A percentile compares a stretch with the other conserved stretches of the same genome.
These are phyloP conservation scores for Adineta ricciae DNA, from an alignment of 2,888 invertebrate genomes.

Conservation along the genomic window DNA sequence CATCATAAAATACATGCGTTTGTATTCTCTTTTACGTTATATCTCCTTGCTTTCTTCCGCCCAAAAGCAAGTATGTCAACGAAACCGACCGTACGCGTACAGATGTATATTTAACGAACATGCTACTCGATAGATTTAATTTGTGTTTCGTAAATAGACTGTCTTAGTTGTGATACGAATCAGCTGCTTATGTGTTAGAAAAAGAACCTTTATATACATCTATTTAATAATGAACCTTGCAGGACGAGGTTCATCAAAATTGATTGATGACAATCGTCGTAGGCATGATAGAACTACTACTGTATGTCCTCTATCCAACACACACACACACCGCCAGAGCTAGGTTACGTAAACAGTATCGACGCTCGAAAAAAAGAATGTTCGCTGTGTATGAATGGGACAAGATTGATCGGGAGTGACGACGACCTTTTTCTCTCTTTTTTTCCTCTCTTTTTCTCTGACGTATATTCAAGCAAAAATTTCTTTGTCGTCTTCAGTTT, in stretches of 20 bases:
- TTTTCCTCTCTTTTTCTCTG: not conserved
- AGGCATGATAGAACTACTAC: not conserved
- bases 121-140: conserved; percentile 11
- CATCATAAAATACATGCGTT: not conserved
- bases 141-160: conserved; percentile 13
- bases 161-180: conserved; percentile 4
- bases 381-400: conserved; percentile 2
- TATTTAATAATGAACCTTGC: conserved; percentile 10
- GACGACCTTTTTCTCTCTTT: conserved; percentile 1
- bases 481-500: not conserved
- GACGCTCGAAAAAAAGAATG: conserved; percentile 12
- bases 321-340: not conserved
- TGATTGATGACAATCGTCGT: conserved; percentile 15
- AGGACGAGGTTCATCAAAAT: conserved; percentile 12
- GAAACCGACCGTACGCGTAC: not conserved
- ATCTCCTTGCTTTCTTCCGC: conserved; percentile 3
- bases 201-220: conserved; percentile 3
- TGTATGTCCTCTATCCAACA: not conserved
- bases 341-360: not conserved
- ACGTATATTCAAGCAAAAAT: not conserved
- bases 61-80: not conserved
- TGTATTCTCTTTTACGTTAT: not conserved
- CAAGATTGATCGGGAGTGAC: conserved; percentile 15
- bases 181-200: conserved; percentile 9
- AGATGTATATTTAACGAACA: not conserved